A percentile compares a stretch with the other conserved stretches of the same genome.
phyloP scores from a whole-genome alignment of 1,140 invertebrate genomes.

The Apis florea region DNA sequence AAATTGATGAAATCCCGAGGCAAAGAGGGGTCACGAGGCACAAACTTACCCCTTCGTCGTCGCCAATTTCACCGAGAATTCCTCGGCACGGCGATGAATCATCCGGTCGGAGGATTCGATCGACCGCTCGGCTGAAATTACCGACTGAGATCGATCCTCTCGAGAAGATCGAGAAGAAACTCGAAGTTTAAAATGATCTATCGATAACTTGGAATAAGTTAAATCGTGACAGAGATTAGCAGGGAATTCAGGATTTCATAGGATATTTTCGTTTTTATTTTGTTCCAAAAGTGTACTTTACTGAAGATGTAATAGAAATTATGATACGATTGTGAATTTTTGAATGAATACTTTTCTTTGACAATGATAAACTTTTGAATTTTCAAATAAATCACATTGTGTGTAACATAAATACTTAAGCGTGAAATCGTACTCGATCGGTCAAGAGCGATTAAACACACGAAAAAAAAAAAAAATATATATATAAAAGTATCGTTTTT shows the following conservation, averaged over 20 bases:
- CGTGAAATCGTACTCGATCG: not conserved
- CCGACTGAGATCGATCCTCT: not conserved
- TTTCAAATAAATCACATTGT: not conserved
- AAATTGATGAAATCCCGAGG: constrained; percentile 61
- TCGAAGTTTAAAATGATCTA: not conserved
- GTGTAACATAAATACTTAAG: not conserved
- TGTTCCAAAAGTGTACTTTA: not conserved
- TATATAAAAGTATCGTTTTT: not conserved
- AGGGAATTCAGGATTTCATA: not conserved
- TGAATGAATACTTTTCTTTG: too few species aligned
- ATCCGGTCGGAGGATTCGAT: constrained; percentile 37
- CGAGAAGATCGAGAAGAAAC: not conserved
- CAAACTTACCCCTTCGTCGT: constrained; percentile 33
- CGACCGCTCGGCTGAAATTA: constrained; percentile 23
- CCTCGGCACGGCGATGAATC: constrained; percentile 58
- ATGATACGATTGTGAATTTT: too few species aligned
- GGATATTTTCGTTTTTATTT: not conserved
- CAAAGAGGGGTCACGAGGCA: constrained; percentile 3
- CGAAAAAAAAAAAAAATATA: not conserved
- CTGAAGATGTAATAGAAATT: not conserved
- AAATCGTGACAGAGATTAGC: too few species aligned
- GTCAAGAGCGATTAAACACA: not conserved
- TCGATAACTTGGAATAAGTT: not conserved
- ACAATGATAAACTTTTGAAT: not conserved
- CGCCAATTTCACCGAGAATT: constrained; percentile 54